Evolutionary conservation across 2,888 invertebrate species (phyloP).

Genomic region (Xanthia icteritia): DNA sequence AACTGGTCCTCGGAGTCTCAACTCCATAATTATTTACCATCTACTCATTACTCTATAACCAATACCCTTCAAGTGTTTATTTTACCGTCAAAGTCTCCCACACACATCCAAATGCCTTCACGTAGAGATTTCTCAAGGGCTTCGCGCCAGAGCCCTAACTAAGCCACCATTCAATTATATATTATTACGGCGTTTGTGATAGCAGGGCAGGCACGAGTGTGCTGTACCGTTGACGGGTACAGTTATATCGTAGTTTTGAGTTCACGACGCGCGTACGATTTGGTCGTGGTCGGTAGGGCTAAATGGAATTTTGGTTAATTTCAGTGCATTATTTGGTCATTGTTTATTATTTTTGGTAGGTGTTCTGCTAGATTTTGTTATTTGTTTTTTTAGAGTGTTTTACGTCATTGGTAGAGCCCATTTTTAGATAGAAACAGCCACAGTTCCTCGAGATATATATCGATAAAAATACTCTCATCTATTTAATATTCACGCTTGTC

Average conservation of each 20-base stretch:
- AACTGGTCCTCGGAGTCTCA: not conserved
- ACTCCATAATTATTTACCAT: not conserved
- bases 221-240: slow-evolving; percentile 71
- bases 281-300: slow-evolving; percentile 19
- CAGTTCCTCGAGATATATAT: too few species aligned
- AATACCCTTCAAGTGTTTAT: not conserved
- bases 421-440: too few species aligned
- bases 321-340: not conserved
- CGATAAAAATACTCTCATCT: too few species aligned
- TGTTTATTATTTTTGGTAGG: too few species aligned
- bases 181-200: slow-evolving; percentile 60
- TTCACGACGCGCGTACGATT: slow-evolving; percentile 55
- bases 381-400: too few species aligned
- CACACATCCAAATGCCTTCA: slow-evolving; percentile 52
- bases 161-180: slow-evolving; percentile 63
- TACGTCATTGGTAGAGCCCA: too few species aligned
- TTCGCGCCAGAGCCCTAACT: slow-evolving; percentile 53
- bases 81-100: slow-evolving; percentile 3
- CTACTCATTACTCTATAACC: not conserved
- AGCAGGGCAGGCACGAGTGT: slow-evolving; percentile 64
- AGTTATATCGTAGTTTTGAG: slow-evolving; percentile 60
- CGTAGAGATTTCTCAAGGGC: slow-evolving; percentile 65
- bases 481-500: too few species aligned
- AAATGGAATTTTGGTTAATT: not conserved
- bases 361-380: too few species aligned